Conservation (phyloP, 2,113 vertebrate species). For the Eurystomus gularis region DNA sequence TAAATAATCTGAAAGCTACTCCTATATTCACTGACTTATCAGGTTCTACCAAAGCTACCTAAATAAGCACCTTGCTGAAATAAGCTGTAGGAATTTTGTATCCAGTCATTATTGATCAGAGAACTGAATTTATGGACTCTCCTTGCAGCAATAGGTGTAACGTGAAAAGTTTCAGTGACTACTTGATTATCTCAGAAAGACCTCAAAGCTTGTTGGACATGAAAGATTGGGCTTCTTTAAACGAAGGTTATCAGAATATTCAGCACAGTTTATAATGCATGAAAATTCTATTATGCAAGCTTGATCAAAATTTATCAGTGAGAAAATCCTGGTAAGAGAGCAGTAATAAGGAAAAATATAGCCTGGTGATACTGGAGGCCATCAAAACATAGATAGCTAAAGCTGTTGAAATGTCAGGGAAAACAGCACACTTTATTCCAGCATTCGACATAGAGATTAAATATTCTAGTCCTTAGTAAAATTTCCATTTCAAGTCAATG, state of each 20-base stretch:
- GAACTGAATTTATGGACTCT: slow-evolving; percentile 62
- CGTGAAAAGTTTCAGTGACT: slow-evolving; percentile 31
- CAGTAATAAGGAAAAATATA: slow-evolving; percentile 15
- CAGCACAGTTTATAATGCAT: slow-evolving; percentile 51
- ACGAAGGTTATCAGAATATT: slow-evolving; percentile 62
- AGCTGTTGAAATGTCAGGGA: background rate
- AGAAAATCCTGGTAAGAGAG: slow-evolving; percentile 17
- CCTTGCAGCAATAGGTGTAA: background rate
- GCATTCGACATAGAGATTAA: background rate
- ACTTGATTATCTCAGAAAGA: slow-evolving; percentile 48
- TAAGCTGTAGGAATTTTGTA: slow-evolving; percentile 14
- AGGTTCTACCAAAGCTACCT: background rate
- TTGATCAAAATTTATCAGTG: slow-evolving; percentile 39
- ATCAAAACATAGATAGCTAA: background rate
- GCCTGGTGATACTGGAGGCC: background rate
- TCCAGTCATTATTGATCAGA: slow-evolving; percentile 33
- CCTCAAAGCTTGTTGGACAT: slow-evolving; percentile 38
- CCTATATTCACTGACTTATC: slow-evolving; percentile 2
- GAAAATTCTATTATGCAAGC: slow-evolving; percentile 55
- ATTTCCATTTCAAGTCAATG: background rate
- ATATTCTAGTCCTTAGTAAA: background rate
- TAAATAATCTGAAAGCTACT: slow-evolving; percentile 21
- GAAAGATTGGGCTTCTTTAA: slow-evolving; percentile 50
- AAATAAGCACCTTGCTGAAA: slow-evolving; percentile 40
- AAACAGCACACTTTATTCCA: background rate